Base-by-base conservation (phyloP, 2,797 vertebrate species). In the Molothrus aeneus region DNA sequence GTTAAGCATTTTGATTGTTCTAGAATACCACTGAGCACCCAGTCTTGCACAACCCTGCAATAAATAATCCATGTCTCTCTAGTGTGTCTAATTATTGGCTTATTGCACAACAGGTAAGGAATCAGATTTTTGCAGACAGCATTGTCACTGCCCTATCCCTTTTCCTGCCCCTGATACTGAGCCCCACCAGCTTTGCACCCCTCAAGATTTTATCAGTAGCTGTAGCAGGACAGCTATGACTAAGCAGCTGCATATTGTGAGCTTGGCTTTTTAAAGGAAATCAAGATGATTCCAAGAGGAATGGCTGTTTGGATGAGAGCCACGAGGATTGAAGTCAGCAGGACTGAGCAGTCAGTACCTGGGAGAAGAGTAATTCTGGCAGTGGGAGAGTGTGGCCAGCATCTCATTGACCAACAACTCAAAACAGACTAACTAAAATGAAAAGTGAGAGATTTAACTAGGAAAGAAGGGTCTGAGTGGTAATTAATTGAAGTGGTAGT, bases 41-140 rank as follows among this genome's bases (percentile, higher is more conserved):
- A 69, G 28, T 29, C 54, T 69, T 45, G 38, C 24, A 29, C 15
- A 77, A 28, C n/a, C 9, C 32, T 77, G 72, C 40, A 77, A 53
- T 38, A 75, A 77, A 53, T 38, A 45, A 60, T n/a, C n/a, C n/a
- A n/a, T 38, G 8, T 45, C 26, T 24, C 15, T 45, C n/a, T 43
- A 0, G 0, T 13, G 24, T 29, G 10, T 66, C 13, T n/a, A 17
- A 17, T 53, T 53, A 53, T 8, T 69, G n/a, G 13, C 24, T 45
- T 40, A 22, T 25, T 69, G 56, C 47, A 69, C 24, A 45, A 10
- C 10, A n/a, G 19, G n/a, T 40, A 86, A 29, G 38, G 29, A 77
- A 69, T 53, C 8, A 10, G 17, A 4, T 53, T 60, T 59, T 61
- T 69, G n/a, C 40, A 53, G 40, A 43, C 16, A 45, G 17, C 13